Evolutionary conservation across 2,113 vertebrate species (phyloP).

Genomic region (Carlito syrichta): DNA sequence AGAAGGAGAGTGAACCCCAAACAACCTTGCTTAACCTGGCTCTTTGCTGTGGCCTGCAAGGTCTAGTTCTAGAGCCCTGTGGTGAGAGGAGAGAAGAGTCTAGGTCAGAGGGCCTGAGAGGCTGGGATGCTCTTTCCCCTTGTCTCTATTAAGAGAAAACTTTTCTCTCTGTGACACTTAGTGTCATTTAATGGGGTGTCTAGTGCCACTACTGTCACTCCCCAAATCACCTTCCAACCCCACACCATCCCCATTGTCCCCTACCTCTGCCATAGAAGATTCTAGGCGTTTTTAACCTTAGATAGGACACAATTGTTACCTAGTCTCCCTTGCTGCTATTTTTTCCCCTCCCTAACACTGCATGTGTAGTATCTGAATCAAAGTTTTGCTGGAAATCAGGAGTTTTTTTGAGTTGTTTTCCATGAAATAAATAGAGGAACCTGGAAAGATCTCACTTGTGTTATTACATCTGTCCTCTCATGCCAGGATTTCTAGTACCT

Average conservation of each 20-base stretch:
- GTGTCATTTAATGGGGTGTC: background rate
- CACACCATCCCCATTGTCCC: background rate
- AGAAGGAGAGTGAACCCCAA: background rate
- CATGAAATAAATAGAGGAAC: background rate
- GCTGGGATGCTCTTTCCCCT: background rate
- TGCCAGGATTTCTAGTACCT: background rate
- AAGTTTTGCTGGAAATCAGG: background rate
- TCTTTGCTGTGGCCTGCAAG: rapidly evolving
- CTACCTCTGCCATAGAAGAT: background rate
- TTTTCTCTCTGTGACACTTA: background rate
- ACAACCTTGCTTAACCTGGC: background rate
- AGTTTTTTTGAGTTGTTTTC: background rate
- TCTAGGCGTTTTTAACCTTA: background rate
- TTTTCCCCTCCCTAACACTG: background rate
- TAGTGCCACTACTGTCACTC: background rate
- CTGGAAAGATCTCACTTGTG: background rate
- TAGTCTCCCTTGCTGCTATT: background rate
- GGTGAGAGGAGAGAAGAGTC: background rate
- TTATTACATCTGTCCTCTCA: background rate
- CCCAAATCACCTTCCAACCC: background rate
- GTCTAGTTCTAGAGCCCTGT: too few species aligned
- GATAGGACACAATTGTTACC: background rate
- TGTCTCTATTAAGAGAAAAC: background rate
- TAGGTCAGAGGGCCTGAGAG: background rate
- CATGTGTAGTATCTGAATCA: background rate